phyloP scores from a whole-genome alignment of 2,113 vertebrate species.

The Corydoras sp. region DNA sequence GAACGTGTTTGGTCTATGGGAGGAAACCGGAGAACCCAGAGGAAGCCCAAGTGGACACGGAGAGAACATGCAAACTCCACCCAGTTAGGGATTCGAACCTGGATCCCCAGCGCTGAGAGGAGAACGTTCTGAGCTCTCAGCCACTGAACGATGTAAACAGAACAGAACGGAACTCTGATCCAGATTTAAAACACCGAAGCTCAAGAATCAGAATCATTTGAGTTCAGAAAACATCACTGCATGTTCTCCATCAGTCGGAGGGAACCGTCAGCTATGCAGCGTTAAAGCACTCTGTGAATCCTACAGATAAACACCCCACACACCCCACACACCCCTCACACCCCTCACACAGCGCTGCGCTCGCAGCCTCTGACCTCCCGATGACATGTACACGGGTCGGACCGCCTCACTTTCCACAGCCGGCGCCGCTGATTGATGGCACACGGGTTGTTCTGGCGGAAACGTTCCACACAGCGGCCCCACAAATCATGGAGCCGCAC shows the following conservation, averaged over 20 bases:
- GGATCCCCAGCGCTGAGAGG: no score
- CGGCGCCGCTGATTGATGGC: not conserved
- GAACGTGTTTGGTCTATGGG: no score
- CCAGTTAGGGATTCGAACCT: no score
- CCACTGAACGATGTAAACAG: no score
- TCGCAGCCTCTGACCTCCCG: constrained; percentile 4
- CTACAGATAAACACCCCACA: constrained; percentile 24
- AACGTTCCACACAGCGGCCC: not conserved
- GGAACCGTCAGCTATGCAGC: constrained; percentile 10
- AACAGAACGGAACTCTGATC: no score
- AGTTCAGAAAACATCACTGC: not conserved
- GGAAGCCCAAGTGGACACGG: no score
- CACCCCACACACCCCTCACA: constrained; percentile 7
- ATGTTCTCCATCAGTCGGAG: constrained; percentile 2
- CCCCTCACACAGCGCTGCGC: not conserved
- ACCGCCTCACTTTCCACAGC: not conserved
- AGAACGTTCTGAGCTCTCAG: no score
- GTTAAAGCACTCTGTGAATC: not conserved
- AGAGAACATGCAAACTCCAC: no score
- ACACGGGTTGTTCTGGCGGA: not conserved
- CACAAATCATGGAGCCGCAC: not conserved
- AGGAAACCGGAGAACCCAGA: no score
- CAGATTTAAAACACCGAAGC: no score
- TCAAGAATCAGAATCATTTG: no score
- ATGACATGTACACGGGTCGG: constrained; percentile 43